These are phyloP conservation scores for Sylvia atricapilla DNA, from an alignment of 2,113 vertebrate species.

Conservation along the genomic window DNA sequence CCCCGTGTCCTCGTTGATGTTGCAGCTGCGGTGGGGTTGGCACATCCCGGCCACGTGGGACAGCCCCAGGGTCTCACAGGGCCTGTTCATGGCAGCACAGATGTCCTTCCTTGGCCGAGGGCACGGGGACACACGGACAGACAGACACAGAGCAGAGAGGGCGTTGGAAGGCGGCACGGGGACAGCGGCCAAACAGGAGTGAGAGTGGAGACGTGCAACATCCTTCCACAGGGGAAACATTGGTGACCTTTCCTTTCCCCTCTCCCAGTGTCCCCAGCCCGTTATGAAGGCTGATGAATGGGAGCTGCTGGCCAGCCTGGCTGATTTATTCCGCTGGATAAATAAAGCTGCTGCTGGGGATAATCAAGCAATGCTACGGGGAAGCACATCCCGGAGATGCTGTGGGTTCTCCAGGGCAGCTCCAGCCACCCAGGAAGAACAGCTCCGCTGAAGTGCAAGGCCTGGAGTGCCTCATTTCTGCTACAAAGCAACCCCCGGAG, in stretches of 20 bases:
- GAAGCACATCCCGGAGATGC: not conserved
- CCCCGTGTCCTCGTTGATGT: conserved; percentile 92
- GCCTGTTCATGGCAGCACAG: conserved; percentile 88
- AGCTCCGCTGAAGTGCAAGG: not conserved
- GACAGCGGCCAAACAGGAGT: conserved; percentile 2
- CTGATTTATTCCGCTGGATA: not conserved
- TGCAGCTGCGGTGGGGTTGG: conserved; percentile 92
- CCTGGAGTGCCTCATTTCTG: not conserved
- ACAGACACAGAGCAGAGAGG: conserved; percentile 13
- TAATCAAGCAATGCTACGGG: not conserved
- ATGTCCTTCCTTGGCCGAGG: conserved; percentile 86
- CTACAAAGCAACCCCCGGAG: not conserved
- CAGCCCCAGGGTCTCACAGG: conserved; percentile 94
- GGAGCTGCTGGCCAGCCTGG: conserved; percentile 5
- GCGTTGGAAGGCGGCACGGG: not conserved
- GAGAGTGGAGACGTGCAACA: not conserved
- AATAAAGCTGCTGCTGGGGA: conserved; percentile 26
- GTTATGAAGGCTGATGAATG: conserved; percentile 29
- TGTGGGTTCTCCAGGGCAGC: not conserved
- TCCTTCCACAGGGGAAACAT: not conserved
- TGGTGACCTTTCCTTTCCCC: not conserved
- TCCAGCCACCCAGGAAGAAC: conserved; percentile 24
- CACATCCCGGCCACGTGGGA: conserved; percentile 95
- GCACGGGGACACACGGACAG: not conserved
- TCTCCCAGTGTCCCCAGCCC: not conserved